These are phyloP conservation scores for Bos taurus DNA, from an alignment of 2,113 vertebrate genomes.

Conservation along the genomic window DNA sequence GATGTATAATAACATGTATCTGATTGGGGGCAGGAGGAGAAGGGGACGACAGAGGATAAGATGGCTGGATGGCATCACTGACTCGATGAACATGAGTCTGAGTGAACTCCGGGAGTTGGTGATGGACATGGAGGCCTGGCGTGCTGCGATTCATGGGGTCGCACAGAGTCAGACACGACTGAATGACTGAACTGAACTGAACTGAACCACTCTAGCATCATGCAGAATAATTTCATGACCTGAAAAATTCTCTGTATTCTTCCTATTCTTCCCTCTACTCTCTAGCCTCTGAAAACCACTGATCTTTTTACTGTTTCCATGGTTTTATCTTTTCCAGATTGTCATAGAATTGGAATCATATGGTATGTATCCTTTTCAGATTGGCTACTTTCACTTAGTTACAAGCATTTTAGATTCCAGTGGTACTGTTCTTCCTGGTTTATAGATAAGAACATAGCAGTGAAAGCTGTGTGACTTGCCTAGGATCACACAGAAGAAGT, in stretches of 20 bases:
- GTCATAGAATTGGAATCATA: background rate
- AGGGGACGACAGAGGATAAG: too few species aligned
- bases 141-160: too few species aligned
- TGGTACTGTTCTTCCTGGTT: background rate
- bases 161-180: too few species aligned
- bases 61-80: too few species aligned
- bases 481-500: background rate
- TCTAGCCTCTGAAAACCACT: background rate
- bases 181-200: too few species aligned
- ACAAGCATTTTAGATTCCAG: background rate
- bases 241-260: background rate
- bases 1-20: background rate
- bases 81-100: too few species aligned
- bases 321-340: background rate
- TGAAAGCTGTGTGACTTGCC: background rate
- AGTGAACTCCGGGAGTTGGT: too few species aligned
- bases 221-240: background rate
- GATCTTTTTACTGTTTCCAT: background rate
- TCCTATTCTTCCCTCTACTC: background rate
- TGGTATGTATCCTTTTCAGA: background rate
- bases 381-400: background rate
- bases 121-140: too few species aligned
- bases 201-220: background rate
- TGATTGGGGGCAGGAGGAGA: too few species aligned
- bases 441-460: background rate